Evolutionary conservation across 2,797 vertebrate species (phyloP), one percentile per base, ranked within the genome.

Genomic region (Paguma larvata): DNA sequence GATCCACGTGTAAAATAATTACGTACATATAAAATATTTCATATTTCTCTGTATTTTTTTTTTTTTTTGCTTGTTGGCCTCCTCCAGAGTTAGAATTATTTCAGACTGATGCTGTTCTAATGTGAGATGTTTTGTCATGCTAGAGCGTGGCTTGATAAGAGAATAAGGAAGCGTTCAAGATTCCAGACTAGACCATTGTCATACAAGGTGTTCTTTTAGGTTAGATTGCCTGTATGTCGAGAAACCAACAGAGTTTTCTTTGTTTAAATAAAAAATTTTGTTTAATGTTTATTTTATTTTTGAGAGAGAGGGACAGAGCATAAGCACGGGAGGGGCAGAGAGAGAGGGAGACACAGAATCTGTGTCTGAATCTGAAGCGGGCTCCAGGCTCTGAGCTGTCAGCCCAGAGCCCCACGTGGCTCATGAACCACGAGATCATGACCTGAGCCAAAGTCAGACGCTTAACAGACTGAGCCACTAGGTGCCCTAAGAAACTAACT

Each of bases 101-200:
- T 0, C 7, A 91, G 5, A 53, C 2, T 44, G 27, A 46, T 16
- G 4, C 34, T 19, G 63, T 27, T 62, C 13, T 72, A 91, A 11
- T 25, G 30, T 34, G 89, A 59, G 79, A 56, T 93, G 68, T 85
- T 91, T 46, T 83, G 62, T 85, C 73, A 59, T 34, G 68, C 27
- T 30, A n/a, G 2, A 91, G 62, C 9, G 14, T 48, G 53, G 18
- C 90, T 95, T 97, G 96, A 87, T 97, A 6, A 65, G 30, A 75
- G 30, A 44, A 72, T 2, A 2, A 38, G 3, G 44, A 46, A 75
- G 4, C 44, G 83, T 65, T 86, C 32, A 68, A 79, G 83, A 97
- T 51, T 82, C n/a, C 95, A 92, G 13, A 86, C 13, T 25, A 46
- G 62, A 79, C 16, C 32, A 53, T 15, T 18, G 48, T 41, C 67